Conservation (phyloP, 1,140 invertebrate genomes). For the Bacillus rossius region DNA sequence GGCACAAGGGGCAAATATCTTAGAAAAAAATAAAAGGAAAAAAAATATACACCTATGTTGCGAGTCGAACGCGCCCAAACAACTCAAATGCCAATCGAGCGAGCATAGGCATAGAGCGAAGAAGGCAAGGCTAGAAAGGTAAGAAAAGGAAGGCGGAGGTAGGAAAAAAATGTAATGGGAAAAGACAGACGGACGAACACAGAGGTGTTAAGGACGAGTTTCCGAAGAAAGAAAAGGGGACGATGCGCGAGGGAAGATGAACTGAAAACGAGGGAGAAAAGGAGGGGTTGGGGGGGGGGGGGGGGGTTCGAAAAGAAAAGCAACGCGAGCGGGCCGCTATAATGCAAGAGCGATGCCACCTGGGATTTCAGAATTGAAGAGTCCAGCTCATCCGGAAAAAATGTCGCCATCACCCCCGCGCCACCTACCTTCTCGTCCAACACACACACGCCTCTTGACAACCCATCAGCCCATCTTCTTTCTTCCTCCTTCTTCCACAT, state of each 20-base stretch:
- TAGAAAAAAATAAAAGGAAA: background rate
- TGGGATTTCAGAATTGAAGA: conserved; percentile 12
- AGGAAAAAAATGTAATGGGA: no score
- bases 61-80: no score
- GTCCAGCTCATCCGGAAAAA: conserved; percentile 14
- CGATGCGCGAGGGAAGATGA: background rate
- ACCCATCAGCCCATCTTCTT: background rate
- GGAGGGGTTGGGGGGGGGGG: background rate
- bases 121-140: no score
- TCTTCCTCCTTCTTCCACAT: background rate
- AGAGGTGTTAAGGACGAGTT: background rate
- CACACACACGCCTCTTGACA: no score
- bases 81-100: no score
- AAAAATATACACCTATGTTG: no score
- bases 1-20: background rate
- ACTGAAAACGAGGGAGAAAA: background rate
- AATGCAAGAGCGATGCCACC: conserved; percentile 10
- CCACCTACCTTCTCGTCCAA: background rate
- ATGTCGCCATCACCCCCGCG: background rate
- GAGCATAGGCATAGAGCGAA: no score
- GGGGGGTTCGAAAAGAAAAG: background rate
- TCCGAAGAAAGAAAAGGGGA: background rate
- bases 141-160: no score
- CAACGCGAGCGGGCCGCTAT: background rate
- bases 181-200: no score